These are phyloP conservation scores for Danio albolineatus DNA, from an alignment of 2,797 vertebrate species.

Conservation along the genomic window DNA sequence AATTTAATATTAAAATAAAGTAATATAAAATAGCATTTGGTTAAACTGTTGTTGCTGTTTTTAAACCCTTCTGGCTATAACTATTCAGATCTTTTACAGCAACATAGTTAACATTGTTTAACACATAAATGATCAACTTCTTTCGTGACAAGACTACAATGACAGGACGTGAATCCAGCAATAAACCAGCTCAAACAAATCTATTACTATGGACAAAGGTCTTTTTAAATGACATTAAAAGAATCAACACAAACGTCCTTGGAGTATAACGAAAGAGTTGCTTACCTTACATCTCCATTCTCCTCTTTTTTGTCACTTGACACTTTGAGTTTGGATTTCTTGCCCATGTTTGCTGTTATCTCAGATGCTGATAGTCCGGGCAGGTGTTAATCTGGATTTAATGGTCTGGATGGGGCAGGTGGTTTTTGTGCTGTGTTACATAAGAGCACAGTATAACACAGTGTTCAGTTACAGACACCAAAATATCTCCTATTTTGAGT, in stretches of 20 bases:
- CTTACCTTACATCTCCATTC: constrained; percentile 55
- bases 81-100: not conserved
- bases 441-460: constrained; percentile 10
- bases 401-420: constrained; percentile 14
- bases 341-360: constrained; percentile 50
- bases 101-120: not conserved
- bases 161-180: not conserved
- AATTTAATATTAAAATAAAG: not conserved
- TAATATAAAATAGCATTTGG: not conserved
- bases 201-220: not conserved
- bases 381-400: not conserved
- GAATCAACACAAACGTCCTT: not conserved
- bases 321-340: constrained; percentile 41
- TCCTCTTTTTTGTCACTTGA: constrained; percentile 42
- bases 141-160: not conserved
- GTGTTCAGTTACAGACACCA: not conserved
- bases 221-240: not conserved
- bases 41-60: not conserved
- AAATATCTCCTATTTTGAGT: not conserved
- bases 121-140: not conserved
- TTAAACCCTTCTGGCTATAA: no score
- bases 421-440: constrained; percentile 25
- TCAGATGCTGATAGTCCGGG: not conserved
- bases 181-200: not conserved
- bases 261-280: not conserved